phyloP scores from a whole-genome alignment of 2,113 vertebrate genomes.

The Osmerus mordax region DNA sequence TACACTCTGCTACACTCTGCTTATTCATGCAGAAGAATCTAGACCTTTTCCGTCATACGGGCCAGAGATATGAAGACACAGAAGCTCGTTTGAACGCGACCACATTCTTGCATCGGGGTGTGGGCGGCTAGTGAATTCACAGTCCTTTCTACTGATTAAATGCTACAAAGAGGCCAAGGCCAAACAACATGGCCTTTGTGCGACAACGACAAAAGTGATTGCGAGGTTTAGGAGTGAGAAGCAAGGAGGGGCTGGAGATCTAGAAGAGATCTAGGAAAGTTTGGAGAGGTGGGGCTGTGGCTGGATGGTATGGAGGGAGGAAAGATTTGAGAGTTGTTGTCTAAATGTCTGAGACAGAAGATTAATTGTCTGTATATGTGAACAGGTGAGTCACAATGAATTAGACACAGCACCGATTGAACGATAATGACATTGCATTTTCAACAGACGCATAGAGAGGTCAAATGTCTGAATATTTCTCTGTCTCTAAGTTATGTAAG shows the following conservation, averaged over 20 bases:
- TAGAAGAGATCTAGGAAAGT: not conserved
- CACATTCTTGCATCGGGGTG: constrained; percentile 59
- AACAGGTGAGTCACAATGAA: not conserved
- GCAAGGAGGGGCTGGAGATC: not conserved
- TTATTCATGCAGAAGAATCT: constrained; percentile 62
- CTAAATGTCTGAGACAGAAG: too few species aligned
- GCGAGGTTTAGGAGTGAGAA: not conserved
- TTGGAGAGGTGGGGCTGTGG: not conserved
- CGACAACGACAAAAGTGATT: constrained; percentile 14
- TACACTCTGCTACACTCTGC: constrained; percentile 13
- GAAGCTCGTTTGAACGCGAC: constrained; percentile 41
- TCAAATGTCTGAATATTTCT: not conserved
- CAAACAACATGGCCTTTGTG: constrained; percentile 48
- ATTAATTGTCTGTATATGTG: too few species aligned
- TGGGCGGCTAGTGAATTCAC: constrained; percentile 67
- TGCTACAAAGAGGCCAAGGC: constrained; percentile 33
- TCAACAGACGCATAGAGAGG: not conserved
- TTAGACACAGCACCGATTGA: not conserved
- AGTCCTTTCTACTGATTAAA: constrained; percentile 45
- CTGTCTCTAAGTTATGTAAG: not conserved
- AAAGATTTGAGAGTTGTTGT: not conserved
- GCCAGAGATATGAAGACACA: constrained; percentile 50
- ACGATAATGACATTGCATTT: not conserved
- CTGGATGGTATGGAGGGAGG: not conserved
- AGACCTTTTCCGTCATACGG: constrained; percentile 37